Conservation (phyloP, 2,888 invertebrate species). For the Hololepta plana region DNA sequence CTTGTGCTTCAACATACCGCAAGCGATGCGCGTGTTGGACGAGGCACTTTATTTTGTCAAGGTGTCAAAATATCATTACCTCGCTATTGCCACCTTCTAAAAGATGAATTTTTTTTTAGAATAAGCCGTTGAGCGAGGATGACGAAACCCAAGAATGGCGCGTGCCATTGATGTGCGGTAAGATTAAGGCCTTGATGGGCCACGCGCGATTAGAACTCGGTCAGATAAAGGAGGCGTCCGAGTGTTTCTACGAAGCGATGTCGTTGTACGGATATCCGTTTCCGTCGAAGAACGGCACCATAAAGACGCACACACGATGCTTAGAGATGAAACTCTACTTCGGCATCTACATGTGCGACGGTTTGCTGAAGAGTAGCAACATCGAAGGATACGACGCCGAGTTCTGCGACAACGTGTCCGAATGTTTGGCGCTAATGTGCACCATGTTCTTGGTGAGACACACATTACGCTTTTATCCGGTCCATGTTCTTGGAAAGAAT, state of each 20-base stretch:
- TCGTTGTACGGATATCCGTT: slow-evolving; percentile 24
- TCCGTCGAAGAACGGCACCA: slow-evolving; percentile 18
- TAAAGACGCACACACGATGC: slow-evolving; percentile 14
- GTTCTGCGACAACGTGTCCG: slow-evolving; percentile 28
- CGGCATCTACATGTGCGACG: slow-evolving; percentile 7
- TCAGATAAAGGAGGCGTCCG: slow-evolving; percentile 23
- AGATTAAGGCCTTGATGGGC: slow-evolving; percentile 27
- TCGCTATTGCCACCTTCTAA: too few species aligned
- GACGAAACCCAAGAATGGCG: slow-evolving; percentile 19
- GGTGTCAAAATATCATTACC: too few species aligned
- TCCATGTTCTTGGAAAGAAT: too few species aligned
- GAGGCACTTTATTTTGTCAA: slow-evolving; percentile 23
- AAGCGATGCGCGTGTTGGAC: slow-evolving; percentile 33
- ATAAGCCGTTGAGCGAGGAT: slow-evolving; percentile 7
- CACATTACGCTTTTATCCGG: too few species aligned
- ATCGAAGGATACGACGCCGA: slow-evolving; percentile 23
- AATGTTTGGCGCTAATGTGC: slow-evolving; percentile 26
- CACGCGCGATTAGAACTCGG: slow-evolving; percentile 25
- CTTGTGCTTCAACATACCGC: slow-evolving; percentile 33
- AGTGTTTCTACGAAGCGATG: slow-evolving; percentile 22
- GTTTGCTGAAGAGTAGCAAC: too few species aligned
- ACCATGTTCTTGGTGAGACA: slow-evolving; percentile 26
- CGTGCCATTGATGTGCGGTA: slow-evolving; percentile 24
- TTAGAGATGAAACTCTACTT: slow-evolving; percentile 17
- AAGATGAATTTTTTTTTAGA: too few species aligned